These are phyloP conservation scores for Metaphire vulgaris DNA, from an alignment of 1,140 invertebrate genomes.

Conservation along the genomic window DNA sequence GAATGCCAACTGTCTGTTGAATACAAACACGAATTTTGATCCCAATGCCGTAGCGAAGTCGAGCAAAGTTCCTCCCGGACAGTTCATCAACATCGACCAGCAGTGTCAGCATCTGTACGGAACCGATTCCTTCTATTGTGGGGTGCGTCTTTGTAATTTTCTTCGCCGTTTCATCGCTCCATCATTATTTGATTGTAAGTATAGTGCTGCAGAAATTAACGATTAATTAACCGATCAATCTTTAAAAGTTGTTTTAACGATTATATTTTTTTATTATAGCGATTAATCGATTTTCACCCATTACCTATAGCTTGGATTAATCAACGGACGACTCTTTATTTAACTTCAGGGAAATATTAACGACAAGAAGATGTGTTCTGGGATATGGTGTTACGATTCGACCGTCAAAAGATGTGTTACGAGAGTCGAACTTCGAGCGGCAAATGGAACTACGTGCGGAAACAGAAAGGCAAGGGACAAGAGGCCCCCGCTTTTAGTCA, in stretches of 20 bases:
- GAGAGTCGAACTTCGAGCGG: constrained; percentile 11
- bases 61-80: constrained; percentile 10
- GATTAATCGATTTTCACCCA: too few species aligned
- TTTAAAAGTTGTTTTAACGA: too few species aligned
- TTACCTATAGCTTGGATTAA: too few species aligned
- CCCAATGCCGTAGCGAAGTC: not conserved
- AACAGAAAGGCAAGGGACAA: constrained; percentile 19
- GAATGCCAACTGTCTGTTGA: constrained; percentile 12
- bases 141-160: too few species aligned
- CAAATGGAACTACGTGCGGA: constrained; percentile 17
- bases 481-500: too few species aligned
- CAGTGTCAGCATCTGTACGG: constrained; percentile 19
- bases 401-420: not conserved
- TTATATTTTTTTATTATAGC: too few species aligned
- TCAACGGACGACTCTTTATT: too few species aligned
- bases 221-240: too few species aligned
- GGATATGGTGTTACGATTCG: constrained; percentile 3
- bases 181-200: too few species aligned
- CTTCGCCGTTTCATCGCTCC: too few species aligned
- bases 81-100: constrained; percentile 10
- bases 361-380: constrained; percentile 14
- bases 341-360: not conserved
- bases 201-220: too few species aligned
- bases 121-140: constrained; percentile 15
- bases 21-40: not conserved